Percentiles rank a stretch among this genome's conserved stretches.
Evolutionary conservation across 2,888 invertebrate genomes (phyloP).

Genomic region (Archips crataeganus): DNA sequence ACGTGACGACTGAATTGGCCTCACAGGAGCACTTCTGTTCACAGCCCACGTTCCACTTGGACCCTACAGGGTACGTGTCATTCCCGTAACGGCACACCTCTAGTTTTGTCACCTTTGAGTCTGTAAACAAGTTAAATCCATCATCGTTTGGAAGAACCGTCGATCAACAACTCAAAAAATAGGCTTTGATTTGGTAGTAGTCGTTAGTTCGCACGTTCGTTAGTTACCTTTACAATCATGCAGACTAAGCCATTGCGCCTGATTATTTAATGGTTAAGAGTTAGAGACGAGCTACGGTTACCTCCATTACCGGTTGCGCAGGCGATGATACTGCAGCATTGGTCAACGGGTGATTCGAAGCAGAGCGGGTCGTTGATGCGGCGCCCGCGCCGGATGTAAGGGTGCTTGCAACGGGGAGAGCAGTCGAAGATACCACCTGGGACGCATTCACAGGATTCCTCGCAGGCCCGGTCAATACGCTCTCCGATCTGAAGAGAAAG

Average conservation of each 20-base stretch:
- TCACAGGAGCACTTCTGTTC: constrained; percentile 92
- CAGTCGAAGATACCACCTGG: constrained; percentile 89
- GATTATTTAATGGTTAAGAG: background rate
- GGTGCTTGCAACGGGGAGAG: constrained; percentile 89
- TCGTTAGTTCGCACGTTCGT: no score
- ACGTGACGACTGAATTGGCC: constrained; percentile 89
- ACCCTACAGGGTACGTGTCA: constrained; percentile 89
- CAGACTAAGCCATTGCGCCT: background rate
- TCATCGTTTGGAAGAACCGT: background rate
- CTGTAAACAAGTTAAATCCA: constrained; percentile 53
- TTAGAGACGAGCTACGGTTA: constrained; percentile 43
- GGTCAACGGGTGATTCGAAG: constrained; percentile 88
- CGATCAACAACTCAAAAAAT: no score
- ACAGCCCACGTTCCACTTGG: constrained; percentile 92
- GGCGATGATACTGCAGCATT: constrained; percentile 89
- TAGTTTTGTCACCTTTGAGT: constrained; percentile 60
- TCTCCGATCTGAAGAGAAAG: constrained; percentile 86
- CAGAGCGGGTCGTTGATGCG: constrained; percentile 90
- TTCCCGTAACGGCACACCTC: constrained; percentile 87
- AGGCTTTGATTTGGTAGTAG: no score
- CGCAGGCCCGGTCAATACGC: constrained; percentile 90
- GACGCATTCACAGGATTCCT: constrained; percentile 91
- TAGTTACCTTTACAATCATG: background rate
- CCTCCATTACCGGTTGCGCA: constrained; percentile 87
- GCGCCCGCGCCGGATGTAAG: constrained; percentile 89